These are phyloP conservation scores for Drosophila lacertosa DNA, from an alignment of 1,140 invertebrate species.

Conservation along the genomic window DNA sequence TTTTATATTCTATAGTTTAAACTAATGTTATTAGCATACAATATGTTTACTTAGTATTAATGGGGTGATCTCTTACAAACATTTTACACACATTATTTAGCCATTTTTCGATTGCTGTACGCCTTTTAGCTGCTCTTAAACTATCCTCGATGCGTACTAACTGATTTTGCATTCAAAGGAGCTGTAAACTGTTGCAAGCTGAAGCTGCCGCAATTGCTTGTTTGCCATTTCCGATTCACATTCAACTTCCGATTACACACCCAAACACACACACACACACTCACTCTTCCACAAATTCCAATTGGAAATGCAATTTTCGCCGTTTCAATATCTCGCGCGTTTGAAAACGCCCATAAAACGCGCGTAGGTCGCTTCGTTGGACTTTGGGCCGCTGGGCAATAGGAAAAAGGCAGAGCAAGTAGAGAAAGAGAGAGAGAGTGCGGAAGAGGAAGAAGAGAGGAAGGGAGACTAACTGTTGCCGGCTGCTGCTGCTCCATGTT, in stretches of 20 bases:
- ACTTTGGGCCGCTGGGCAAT: constrained; percentile 11
- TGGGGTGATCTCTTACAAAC: too few species aligned
- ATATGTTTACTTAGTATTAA: too few species aligned
- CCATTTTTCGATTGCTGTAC: neutral
- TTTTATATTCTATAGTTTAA: too few species aligned
- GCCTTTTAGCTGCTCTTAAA: neutral
- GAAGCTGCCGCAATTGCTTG: constrained; percentile 38
- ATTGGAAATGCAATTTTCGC: constrained; percentile 48
- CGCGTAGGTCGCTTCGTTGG: constrained; percentile 28
- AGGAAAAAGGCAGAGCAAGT: constrained; percentile 5
- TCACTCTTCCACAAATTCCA: constrained; percentile 3
- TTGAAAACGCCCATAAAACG: constrained; percentile 48
- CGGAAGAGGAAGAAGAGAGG: too few species aligned
- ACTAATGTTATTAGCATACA: neutral
- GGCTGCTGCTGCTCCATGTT: constrained; percentile 26
- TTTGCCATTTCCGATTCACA: constrained; percentile 42
- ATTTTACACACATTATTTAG: neutral
- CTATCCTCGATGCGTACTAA: constrained; percentile 1
- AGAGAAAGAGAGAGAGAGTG: neutral
- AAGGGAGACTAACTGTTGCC: neutral
- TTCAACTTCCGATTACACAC: constrained; percentile 46
- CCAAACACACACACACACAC: neutral
- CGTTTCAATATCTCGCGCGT: constrained; percentile 42
- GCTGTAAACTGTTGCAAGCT: constrained; percentile 13
- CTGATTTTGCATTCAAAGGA: constrained; percentile 8